Base-by-base conservation (phyloP, 2,888 invertebrate species). In the Himalopsyche japonica region DNA sequence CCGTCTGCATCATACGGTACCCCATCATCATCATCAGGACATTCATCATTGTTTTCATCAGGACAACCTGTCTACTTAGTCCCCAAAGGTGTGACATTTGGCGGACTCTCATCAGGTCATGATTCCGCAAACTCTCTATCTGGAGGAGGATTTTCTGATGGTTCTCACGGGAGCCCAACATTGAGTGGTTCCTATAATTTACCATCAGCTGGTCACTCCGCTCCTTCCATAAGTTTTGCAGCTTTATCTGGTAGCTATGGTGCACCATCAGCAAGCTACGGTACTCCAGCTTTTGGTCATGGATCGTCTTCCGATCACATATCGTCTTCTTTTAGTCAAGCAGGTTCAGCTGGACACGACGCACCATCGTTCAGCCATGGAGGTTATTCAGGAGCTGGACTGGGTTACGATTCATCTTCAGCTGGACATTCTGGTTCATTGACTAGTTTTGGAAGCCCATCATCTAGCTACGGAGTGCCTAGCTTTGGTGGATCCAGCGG, bases 31-130 rank as follows among this genome's bases (percentile, higher is more conserved):
- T 76, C 80, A 70, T 64, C 80, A 7, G 34, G 37, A 37, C 30
- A 82, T 64, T 70, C 84, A 8, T 57, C 83, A 4, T 34, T 82
- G 32, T 47, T 81, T n/a, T 82, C 86, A 43, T 79, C 78, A 76
- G 82, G 82, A n/a, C 24, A 76, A 30, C 32, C 86, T 57, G 57
- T 86, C 57, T 90, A 87, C 88, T 89, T 88, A 91, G 91, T 77
- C 89, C 90, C 57, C 49, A 90, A 91, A 34, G 89, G 90, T 82
- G 86, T 90, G 12, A 89, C 91, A 37, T 88, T 89, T 47, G 24
- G 48, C n/a, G 34, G 27, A 80, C 84, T 15, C 4, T 47, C 64
- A 24, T 12, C 27, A 24, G 24, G 15, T 5, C 57, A 70, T 76
- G 77, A 80, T 37, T 79, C 80, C 32, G 48, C 43, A 37, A 82